Evolutionary conservation across 1,140 invertebrate species (phyloP).

Genomic region (Brachionus rotundiformis): DNA sequence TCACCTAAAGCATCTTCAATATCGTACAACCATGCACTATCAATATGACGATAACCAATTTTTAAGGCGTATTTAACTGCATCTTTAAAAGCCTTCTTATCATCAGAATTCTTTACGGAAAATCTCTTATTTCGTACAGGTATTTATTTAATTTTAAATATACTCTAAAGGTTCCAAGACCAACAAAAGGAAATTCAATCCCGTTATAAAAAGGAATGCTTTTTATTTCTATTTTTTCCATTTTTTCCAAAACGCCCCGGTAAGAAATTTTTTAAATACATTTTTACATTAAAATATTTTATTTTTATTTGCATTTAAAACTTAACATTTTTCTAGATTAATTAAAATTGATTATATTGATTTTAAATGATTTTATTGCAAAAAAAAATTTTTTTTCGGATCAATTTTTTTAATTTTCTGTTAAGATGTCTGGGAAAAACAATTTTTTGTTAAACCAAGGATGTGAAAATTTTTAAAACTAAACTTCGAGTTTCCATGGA

Average conservation of each 20-base stretch:
- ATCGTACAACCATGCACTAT: slow-evolving; percentile 47
- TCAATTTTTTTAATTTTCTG: neutral
- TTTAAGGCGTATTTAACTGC: slow-evolving; percentile 39
- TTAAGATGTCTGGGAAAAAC: neutral
- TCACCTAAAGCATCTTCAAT: slow-evolving; percentile 45
- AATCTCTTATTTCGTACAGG: neutral
- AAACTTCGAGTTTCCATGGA: slow-evolving; percentile 9
- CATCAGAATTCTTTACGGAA: neutral
- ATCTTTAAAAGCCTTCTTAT: slow-evolving; percentile 38
- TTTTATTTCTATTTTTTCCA: slow-evolving; percentile 28
- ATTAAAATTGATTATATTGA: neutral
- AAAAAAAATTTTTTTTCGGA: too few species aligned
- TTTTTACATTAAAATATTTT: neutral
- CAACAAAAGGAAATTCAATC: slow-evolving; percentile 32
- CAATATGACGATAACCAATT: slow-evolving; percentile 49
- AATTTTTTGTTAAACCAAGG: neutral
- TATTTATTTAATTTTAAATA: neutral
- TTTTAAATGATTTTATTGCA: too few species aligned
- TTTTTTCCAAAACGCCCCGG: neutral
- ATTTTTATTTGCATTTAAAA: neutral
- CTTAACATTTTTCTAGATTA: slow-evolving; percentile 32
- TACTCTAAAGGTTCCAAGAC: slow-evolving; percentile 49
- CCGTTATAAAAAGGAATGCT: slow-evolving; percentile 11
- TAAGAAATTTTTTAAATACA: neutral
- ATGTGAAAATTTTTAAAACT: neutral